phyloP scores from a whole-genome alignment of 2,113 vertebrate genomes.

The Amia ocellicauda region DNA sequence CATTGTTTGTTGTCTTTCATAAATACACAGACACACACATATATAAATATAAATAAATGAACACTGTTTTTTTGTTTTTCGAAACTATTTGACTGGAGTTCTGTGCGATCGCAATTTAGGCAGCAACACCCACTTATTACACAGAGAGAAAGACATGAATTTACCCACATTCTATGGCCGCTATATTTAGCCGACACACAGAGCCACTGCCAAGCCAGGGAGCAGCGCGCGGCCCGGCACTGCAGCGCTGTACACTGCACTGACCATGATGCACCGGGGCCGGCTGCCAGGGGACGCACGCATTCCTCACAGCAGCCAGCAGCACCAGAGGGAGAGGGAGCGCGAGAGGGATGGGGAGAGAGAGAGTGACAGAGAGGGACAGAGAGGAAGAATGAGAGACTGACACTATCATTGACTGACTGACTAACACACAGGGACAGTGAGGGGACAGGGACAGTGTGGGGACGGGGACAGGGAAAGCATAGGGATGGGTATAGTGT shows the following conservation, averaged over 20 bases:
- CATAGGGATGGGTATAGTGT: too few species aligned
- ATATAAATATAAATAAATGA: neutral
- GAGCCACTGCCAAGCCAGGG: constrained; percentile 44
- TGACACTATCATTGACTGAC: neutral
- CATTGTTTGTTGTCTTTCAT: constrained; percentile 71
- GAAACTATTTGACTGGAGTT: constrained; percentile 67
- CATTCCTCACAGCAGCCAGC: constrained; percentile 26
- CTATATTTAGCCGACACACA: constrained; percentile 72
- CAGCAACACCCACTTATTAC: constrained; percentile 76
- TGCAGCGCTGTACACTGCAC: constrained; percentile 54
- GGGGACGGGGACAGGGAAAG: neutral
- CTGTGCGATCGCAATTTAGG: constrained; percentile 65
- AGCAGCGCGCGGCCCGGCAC: constrained; percentile 46
- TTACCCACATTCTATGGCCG: constrained; percentile 62
- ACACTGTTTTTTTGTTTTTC: constrained; percentile 30
- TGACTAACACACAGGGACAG: neutral
- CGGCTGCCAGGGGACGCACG: constrained; percentile 33
- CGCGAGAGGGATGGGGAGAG: neutral
- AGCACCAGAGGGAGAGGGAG: neutral
- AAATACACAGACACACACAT: too few species aligned
- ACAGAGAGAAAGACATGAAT: constrained; percentile 64
- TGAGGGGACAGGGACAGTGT: constrained; percentile 8
- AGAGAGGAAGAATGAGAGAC: neutral
- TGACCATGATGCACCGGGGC: constrained; percentile 50
- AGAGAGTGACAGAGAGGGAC: neutral